phyloP scores from a whole-genome alignment of 2,888 invertebrate species.

The Limnephilus lunatus region DNA sequence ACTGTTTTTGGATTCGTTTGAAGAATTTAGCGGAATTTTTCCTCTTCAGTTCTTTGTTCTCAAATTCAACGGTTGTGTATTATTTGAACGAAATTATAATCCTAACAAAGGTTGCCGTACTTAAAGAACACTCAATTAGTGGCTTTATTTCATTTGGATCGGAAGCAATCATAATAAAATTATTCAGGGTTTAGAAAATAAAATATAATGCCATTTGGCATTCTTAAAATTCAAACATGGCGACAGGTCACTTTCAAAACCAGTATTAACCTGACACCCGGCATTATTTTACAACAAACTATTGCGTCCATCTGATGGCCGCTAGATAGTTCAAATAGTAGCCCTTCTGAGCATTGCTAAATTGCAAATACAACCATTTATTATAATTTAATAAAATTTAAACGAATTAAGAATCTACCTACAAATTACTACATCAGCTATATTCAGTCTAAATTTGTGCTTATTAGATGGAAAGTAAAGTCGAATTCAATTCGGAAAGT shows the following conservation, averaged over 20 bases:
- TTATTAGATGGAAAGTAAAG: too few species aligned
- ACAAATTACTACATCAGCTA: too few species aligned
- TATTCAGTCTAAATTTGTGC: too few species aligned
- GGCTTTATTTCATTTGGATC: neutral
- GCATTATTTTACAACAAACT: neutral
- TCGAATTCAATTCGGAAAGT: too few species aligned
- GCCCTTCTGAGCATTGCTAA: too few species aligned
- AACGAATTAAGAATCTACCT: too few species aligned
- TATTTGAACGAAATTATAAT: neutral
- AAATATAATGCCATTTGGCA: neutral
- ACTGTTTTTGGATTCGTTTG: neutral
- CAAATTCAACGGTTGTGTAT: neutral
- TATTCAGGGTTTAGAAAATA: neutral
- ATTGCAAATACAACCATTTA: too few species aligned
- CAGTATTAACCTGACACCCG: neutral
- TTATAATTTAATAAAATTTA: too few species aligned
- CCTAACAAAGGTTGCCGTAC: neutral
- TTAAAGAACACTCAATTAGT: neutral
- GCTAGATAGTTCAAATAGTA: neutral
- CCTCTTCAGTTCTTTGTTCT: constrained; percentile 5
- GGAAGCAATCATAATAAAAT: constrained; percentile 7
- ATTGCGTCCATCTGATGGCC: neutral
- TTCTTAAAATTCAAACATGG: neutral
- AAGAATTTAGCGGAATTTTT: neutral
- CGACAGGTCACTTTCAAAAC: constrained; percentile 3